A percentile compares a stretch with the other conserved stretches of the same genome.
Conservation (phyloP, 2,888 invertebrate genomes). For the Monoplex corrugatus region DNA sequence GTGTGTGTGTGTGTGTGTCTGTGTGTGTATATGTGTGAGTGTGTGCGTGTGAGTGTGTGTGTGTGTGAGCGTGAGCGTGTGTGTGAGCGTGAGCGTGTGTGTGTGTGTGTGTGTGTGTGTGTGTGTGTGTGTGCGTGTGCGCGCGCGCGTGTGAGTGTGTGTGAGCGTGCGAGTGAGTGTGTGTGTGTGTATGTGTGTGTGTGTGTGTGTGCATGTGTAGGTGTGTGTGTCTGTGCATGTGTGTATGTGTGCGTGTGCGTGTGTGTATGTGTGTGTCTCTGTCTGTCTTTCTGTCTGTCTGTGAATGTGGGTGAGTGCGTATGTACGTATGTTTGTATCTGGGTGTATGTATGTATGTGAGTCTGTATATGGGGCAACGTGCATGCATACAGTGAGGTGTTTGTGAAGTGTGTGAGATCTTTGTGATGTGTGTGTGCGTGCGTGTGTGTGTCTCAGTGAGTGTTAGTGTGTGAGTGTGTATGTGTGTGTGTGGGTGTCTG, state of each 20-base stretch:
- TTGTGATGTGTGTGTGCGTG: not conserved
- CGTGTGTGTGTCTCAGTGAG: not conserved
- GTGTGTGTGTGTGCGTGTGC: constrained; percentile 19
- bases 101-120: constrained; percentile 23
- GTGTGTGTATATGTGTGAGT: constrained; percentile 7
- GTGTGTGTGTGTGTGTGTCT: constrained; percentile 19
- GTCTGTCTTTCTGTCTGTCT: not conserved
- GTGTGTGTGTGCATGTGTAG: no score
- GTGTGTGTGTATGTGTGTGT: not conserved
- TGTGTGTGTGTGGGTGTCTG: no score
- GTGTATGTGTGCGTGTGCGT: not conserved
- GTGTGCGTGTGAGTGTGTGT: no score
- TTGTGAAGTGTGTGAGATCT: no score
- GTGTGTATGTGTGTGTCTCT: constrained; percentile 1
- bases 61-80: no score
- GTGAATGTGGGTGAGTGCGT: not conserved
- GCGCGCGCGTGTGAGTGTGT: constrained; percentile 9
- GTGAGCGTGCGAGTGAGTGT: not conserved
- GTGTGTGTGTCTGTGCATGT: no score
- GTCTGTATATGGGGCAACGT: not conserved
- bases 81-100: no score
- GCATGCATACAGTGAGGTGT: no score
- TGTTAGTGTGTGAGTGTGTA: no score
- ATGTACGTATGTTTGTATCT: not conserved
- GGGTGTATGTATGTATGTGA: not conserved